Percentiles rank a stretch among this genome's conserved stretches.
phyloP scores from a whole-genome alignment of 2,888 invertebrate genomes.

The Linnaemya vulpina region DNA sequence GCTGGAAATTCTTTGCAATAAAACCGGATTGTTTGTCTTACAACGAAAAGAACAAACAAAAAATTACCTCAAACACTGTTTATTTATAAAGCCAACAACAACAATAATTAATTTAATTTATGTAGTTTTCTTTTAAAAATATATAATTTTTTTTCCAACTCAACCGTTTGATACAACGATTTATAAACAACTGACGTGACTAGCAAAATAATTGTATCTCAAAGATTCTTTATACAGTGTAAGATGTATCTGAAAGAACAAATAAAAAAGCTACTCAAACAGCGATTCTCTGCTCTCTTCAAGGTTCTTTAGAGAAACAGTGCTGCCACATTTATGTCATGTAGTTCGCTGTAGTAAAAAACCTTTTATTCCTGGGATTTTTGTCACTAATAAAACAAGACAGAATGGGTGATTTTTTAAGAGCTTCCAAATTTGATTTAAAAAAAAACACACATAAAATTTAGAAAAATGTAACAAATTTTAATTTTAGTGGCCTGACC shows the following conservation, averaged over 20 bases:
- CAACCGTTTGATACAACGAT: constrained; percentile 25
- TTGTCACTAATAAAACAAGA: too few species aligned
- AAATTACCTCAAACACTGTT: constrained; percentile 50
- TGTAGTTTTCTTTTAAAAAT: neutral
- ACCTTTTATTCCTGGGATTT: too few species aligned
- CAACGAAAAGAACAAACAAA: neutral
- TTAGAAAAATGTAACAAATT: too few species aligned
- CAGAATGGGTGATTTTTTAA: too few species aligned
- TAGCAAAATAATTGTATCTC: neutral
- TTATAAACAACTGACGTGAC: constrained; percentile 34
- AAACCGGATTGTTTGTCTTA: constrained; percentile 48
- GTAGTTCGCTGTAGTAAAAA: too few species aligned
- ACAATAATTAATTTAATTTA: constrained; percentile 42
- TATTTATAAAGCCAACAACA: constrained; percentile 38
- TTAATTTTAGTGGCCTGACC: too few species aligned
- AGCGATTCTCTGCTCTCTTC: neutral
- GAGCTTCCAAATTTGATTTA: too few species aligned
- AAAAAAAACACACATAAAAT: too few species aligned
- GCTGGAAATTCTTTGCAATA: constrained; percentile 21
- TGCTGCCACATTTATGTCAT: too few species aligned
- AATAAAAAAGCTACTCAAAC: neutral
- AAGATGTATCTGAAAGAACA: constrained; percentile 27
- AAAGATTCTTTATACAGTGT: constrained; percentile 5
- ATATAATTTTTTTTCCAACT: neutral
- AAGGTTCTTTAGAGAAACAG: neutral